phyloP scores from a whole-genome alignment of 2,888 invertebrate genomes.

The Amblyjoppa proteus region DNA sequence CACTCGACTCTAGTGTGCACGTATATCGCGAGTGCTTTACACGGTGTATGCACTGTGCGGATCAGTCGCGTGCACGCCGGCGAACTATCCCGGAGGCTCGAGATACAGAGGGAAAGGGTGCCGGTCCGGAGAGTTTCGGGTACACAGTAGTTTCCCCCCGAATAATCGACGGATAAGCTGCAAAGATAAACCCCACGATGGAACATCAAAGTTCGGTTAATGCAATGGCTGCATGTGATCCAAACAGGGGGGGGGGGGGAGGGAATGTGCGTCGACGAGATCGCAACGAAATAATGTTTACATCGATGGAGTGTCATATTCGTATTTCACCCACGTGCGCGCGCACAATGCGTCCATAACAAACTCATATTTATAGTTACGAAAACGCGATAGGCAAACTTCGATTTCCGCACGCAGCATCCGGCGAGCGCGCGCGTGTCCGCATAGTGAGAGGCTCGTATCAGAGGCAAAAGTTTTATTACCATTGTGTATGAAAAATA shows the following conservation, averaged over 20 bases:
- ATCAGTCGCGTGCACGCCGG: slow-evolving; percentile 30
- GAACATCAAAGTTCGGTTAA: slow-evolving; percentile 15
- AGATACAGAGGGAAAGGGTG: not conserved
- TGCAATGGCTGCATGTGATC: not conserved
- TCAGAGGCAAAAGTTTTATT: not conserved
- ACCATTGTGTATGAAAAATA: not conserved
- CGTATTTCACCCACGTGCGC: not conserved
- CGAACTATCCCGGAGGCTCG: slow-evolving; percentile 37
- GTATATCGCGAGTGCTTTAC: slow-evolving; percentile 14
- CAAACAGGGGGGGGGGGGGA: not conserved
- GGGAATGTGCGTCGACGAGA: not conserved
- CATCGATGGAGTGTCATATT: not conserved
- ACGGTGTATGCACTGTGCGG: slow-evolving; percentile 4
- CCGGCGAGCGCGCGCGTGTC: not conserved
- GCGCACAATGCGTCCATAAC: not conserved
- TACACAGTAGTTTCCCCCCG: slow-evolving; percentile 26
- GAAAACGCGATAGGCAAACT: not conserved
- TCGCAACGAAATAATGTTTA: slow-evolving; percentile 10
- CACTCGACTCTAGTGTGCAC: slow-evolving; percentile 20
- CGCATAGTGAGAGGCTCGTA: not conserved
- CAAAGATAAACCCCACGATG: not conserved
- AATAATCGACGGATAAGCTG: slow-evolving; percentile 45
- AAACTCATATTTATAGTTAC: not conserved
- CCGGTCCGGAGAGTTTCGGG: slow-evolving; percentile 36
- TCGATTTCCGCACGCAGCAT: not conserved